Evolutionary conservation across 2,888 invertebrate genomes (phyloP).

Genomic region (Gerosis bhagava): DNA sequence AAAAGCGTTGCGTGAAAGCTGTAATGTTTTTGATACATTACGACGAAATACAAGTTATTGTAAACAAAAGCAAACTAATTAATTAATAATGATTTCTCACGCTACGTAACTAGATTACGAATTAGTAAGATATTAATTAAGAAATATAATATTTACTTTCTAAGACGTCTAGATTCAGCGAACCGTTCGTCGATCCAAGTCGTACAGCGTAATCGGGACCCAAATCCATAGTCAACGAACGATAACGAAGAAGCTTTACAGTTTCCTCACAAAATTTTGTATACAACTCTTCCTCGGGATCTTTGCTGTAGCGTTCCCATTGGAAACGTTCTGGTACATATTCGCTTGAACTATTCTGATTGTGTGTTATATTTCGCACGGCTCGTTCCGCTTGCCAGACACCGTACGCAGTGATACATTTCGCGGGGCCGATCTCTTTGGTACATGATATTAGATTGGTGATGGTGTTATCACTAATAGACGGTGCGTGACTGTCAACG

Average conservation of each 20-base stretch:
- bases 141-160: slow-evolving; percentile 69
- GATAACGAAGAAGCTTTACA: slow-evolving; percentile 72
- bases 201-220: slow-evolving; percentile 76
- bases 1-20: too few species aligned
- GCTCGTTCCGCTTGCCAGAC: slow-evolving; percentile 75
- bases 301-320: slow-evolving; percentile 63
- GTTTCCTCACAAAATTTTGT: slow-evolving; percentile 73
- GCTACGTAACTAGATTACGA: too few species aligned
- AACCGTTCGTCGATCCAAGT: slow-evolving; percentile 73
- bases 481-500: slow-evolving; percentile 10
- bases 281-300: slow-evolving; percentile 72
- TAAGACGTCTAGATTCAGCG: slow-evolving; percentile 70
- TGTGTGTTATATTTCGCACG: slow-evolving; percentile 34
- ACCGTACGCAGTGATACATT: slow-evolving; percentile 81
- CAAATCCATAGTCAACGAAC: slow-evolving; percentile 71
- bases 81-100: too few species aligned
- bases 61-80: too few species aligned
- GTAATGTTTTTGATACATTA: too few species aligned
- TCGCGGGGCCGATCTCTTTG: slow-evolving; percentile 62
- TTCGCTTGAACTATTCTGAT: slow-evolving; percentile 48
- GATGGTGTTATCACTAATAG: slow-evolving; percentile 11
- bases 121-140: too few species aligned
- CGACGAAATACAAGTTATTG: too few species aligned
- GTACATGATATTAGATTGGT: slow-evolving; percentile 47
- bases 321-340: slow-evolving; percentile 54